Evolutionary conservation across 2,797 vertebrate genomes (phyloP).

Genomic region (Tinamus major): DNA sequence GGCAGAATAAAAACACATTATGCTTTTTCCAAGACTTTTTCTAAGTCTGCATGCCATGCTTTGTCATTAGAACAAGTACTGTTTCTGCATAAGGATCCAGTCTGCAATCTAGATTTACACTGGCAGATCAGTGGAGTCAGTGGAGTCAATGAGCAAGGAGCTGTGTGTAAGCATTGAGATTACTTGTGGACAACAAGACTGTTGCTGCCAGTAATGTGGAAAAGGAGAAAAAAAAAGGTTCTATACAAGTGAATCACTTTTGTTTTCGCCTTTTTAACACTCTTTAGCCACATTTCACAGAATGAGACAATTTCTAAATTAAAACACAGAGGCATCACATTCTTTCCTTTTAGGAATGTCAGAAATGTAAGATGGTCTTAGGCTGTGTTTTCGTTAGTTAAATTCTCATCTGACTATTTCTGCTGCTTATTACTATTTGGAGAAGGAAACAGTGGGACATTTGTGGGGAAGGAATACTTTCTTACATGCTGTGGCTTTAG

Average conservation of each 20-base stretch:
- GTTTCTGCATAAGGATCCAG: neutral
- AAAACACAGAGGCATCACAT: neutral
- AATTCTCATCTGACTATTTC: neutral
- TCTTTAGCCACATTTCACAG: neutral
- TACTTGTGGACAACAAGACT: neutral
- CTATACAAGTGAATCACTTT: neutral
- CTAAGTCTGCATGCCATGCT: neutral
- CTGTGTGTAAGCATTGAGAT: neutral
- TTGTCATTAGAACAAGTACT: neutral
- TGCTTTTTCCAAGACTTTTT: neutral
- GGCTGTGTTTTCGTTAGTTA: neutral
- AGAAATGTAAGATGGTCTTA: neutral
- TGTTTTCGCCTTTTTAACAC: neutral
- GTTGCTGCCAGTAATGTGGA: neutral
- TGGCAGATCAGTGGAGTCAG: neutral
- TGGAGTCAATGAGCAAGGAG: neutral
- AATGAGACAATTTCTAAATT: neutral
- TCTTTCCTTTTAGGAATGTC: neutral
- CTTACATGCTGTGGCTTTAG: neutral
- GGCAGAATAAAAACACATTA: neutral
- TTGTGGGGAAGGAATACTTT: neutral
- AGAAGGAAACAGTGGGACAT: neutral
- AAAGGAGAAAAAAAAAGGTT: neutral
- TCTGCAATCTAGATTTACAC: neutral
- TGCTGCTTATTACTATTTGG: neutral